Evolutionary conservation across 2,797 vertebrate genomes (phyloP), one percentile per base, ranked within the genome.

Genomic region (Hyperoplus immaculatus): DNA sequence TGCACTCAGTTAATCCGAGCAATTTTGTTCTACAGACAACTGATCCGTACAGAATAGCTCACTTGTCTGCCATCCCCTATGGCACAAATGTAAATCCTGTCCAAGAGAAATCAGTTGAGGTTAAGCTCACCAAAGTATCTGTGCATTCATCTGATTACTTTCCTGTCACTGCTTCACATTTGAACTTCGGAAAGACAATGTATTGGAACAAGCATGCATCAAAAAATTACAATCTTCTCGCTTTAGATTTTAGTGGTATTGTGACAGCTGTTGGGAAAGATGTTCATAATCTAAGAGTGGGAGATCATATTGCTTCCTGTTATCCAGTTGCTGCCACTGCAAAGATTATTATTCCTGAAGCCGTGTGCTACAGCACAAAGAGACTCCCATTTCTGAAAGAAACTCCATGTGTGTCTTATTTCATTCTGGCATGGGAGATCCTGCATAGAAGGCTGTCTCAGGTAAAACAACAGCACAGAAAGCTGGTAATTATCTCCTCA

Each of bases 131-230:
- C 49, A 94, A 89, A 82, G 82, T 97, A n/a, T 96, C 96, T 51
- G 77, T 96, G 43, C 96, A 98, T 87, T 96, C 97, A 8, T 95
- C 95, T 4, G 96, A 97, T 87, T 97, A 95, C 88, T 97, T 96
- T 86, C 96, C 97, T 39, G 81, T 97, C 77, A 96, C 90, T 56
- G 21, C 89, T 69, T 95, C 96, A 15, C 95, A 96, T 72, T 66
- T 90, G 18, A 88, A 70, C 51, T 96, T 94, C 78, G 94, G 95
- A 11, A 90, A 90, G 38, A 94, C 95, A 0, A 58, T 97, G 8
- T 97, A 97, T 16, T 98, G 96, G 96, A 94, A 89, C 82, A 92
- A 93, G n/a, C 86, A 95, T 29, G 55, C 80, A 0, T 80, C 82
- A 56, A 92, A 92, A 10, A 95, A 91, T 61, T 94, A 97, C 29